These are phyloP conservation scores for Sander vitreus DNA, from an alignment of 2,113 vertebrate genomes.

Conservation along the genomic window DNA sequence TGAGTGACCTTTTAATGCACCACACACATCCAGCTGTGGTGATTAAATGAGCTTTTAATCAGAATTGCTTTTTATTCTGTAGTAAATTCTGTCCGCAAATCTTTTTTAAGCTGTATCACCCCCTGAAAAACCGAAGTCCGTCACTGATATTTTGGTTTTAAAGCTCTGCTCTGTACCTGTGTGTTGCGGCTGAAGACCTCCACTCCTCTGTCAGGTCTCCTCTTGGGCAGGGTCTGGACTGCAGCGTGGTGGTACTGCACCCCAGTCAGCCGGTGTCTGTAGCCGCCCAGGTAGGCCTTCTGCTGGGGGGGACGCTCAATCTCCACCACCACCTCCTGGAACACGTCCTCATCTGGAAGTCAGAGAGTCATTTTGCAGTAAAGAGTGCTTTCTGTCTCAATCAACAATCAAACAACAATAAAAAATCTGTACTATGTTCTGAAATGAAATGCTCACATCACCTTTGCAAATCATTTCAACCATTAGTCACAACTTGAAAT, in stretches of 20 bases:
- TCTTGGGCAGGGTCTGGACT: conserved; percentile 89
- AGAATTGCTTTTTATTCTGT: not conserved
- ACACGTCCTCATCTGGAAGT: conserved; percentile 74
- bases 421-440: no score
- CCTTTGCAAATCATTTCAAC: no score
- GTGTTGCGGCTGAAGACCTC: conserved; percentile 85
- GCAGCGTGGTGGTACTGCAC: conserved; percentile 91
- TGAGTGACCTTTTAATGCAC: conserved; percentile 39
- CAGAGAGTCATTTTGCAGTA: not conserved
- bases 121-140: not conserved
- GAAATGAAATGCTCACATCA: no score
- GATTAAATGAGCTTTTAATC: not conserved
- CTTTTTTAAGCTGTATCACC: not conserved
- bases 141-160: not conserved
- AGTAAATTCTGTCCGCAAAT: not conserved
- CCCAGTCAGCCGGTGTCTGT: conserved; percentile 87
- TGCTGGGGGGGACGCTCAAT: conserved; percentile 84
- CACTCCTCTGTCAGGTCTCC: conserved; percentile 72
- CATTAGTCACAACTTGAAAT: no score
- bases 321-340: conserved; percentile 86
- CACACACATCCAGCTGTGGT: not conserved
- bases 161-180: conserved; percentile 83
- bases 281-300: conserved; percentile 94
- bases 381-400: not conserved
- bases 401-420: no score